Percentiles rank a stretch among this genome's conserved stretches.
Evolutionary conservation across 2,888 invertebrate genomes (phyloP).

Genomic region (Pristionchus mayeri): DNA sequence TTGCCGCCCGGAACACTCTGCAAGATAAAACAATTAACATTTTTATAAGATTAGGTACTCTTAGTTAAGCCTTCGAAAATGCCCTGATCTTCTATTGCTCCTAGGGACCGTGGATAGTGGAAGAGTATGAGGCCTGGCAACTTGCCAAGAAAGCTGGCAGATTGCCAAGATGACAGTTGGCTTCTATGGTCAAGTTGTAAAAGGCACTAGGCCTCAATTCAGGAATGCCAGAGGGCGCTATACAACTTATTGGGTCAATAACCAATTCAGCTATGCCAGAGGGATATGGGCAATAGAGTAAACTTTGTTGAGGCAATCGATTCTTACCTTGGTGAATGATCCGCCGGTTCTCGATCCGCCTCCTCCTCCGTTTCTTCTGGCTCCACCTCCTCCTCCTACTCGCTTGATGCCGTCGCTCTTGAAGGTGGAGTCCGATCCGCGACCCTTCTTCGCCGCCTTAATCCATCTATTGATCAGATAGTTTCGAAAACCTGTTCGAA

Average conservation of each 20-base stretch:
- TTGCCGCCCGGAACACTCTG: slow-evolving; percentile 47
- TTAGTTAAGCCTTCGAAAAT: neutral
- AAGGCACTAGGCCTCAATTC: too few species aligned
- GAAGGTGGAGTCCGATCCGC: slow-evolving; percentile 37
- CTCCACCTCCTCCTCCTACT: neutral
- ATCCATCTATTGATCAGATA: neutral
- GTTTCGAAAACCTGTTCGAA: neutral
- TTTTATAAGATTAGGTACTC: neutral
- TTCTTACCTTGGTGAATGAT: slow-evolving; percentile 34
- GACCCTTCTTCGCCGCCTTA: slow-evolving; percentile 20
- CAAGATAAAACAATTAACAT: neutral
- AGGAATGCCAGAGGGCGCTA: too few species aligned
- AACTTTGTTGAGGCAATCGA: neutral
- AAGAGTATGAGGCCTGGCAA: neutral
- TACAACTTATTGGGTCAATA: too few species aligned
- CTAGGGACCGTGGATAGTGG: too few species aligned
- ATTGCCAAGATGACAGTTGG: too few species aligned
- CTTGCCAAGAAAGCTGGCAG: too few species aligned
- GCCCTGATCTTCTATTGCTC: too few species aligned
- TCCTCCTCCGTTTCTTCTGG: neutral
- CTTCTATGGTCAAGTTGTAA: neutral
- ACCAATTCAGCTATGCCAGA: too few species aligned
- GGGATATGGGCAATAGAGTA: too few species aligned
- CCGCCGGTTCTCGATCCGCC: slow-evolving; percentile 42
- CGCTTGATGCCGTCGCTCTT: slow-evolving; percentile 43